Percentiles rank a stretch among this genome's conserved stretches.
phyloP scores from a whole-genome alignment of 2,797 vertebrate genomes.

The Manis pentadactyla region DNA sequence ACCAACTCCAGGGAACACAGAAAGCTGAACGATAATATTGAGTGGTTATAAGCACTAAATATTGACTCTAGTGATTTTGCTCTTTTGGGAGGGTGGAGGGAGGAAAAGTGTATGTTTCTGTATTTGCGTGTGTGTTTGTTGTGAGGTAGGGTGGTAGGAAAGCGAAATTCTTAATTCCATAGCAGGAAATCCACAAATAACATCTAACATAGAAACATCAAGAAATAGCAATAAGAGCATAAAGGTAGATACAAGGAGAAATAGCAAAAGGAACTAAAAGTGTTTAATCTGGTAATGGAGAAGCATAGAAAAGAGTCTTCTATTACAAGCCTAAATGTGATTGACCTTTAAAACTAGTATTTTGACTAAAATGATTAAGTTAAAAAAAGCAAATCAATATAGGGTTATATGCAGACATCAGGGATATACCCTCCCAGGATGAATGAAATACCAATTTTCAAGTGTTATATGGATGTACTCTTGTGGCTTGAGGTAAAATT shows the following conservation, averaged over 20 bases:
- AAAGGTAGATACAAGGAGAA: neutral
- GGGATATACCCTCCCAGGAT: neutral
- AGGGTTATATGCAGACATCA: neutral
- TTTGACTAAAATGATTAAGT: neutral
- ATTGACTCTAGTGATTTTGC: neutral
- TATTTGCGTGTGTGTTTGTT: neutral
- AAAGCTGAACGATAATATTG: neutral
- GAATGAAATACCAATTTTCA: constrained; percentile 19
- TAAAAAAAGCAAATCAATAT: neutral
- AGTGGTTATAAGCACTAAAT: neutral
- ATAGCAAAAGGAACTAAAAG: neutral
- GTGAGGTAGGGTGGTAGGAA: neutral
- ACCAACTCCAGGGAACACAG: neutral
- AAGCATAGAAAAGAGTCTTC: neutral
- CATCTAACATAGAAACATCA: neutral
- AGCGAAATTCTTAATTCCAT: neutral
- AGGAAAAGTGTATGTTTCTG: neutral
- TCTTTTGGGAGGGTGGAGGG: neutral
- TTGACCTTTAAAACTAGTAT: constrained; percentile 31
- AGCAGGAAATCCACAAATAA: neutral
- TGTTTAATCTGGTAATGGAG: neutral
- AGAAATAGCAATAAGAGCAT: neutral
- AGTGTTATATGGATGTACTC: neutral
- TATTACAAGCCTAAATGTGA: neutral
- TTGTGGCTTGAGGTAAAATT: neutral